Conservation (phyloP, 2,888 invertebrate species). For the Pseudococcus longispinus region DNA sequence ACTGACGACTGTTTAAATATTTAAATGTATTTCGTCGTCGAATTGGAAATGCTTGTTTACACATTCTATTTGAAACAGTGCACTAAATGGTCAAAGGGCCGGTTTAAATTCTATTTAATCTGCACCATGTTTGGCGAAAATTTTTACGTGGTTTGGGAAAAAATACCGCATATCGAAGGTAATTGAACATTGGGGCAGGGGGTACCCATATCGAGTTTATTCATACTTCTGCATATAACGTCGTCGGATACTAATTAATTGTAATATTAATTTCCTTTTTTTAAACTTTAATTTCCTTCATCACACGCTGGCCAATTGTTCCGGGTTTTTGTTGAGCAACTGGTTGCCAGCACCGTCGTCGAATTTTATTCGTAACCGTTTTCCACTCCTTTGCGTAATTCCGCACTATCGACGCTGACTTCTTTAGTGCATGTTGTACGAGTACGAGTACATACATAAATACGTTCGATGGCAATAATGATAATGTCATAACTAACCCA, state of each 20-base stretch:
- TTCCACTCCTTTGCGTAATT: constrained; percentile 18
- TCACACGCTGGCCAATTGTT: background rate
- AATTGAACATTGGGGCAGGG: too few species aligned
- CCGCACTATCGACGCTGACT: background rate
- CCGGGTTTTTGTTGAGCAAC: constrained; percentile 24
- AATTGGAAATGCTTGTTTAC: constrained; percentile 31
- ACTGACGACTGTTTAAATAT: constrained; percentile 34
- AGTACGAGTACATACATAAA: background rate
- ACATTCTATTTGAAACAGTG: constrained; percentile 4
- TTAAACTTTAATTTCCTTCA: background rate
- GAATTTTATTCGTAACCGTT: constrained; percentile 3
- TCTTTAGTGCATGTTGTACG: background rate
- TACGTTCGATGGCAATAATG: background rate
- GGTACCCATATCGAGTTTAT: background rate
- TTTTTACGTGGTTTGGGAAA: too few species aligned
- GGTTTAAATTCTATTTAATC: constrained; percentile 23
- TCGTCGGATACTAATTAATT: background rate
- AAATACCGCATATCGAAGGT: too few species aligned
- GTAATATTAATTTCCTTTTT: background rate
- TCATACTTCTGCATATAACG: background rate
- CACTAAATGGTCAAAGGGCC: background rate
- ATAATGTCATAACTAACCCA: constrained; percentile 30
- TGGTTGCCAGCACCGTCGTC: background rate
- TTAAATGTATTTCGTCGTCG: constrained; percentile 26
- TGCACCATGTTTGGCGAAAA: background rate